Conservation (phyloP, 2,888 invertebrate species). For the Byasa hedistus region DNA sequence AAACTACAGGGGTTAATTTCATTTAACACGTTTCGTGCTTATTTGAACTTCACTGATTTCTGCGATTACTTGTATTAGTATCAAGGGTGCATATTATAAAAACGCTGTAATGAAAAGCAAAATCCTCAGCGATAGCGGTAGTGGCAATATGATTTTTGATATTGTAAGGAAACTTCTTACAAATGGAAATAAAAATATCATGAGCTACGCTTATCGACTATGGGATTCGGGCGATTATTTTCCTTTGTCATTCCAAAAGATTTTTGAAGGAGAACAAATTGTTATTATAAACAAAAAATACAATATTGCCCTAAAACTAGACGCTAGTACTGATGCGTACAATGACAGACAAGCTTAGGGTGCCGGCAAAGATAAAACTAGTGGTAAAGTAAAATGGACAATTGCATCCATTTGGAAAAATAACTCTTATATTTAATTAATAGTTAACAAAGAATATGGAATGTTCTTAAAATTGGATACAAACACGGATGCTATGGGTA, state of each 20-base stretch:
- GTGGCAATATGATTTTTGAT: constrained; percentile 33
- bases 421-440: constrained; percentile 39
- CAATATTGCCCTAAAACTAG: constrained; percentile 40
- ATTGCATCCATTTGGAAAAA: constrained; percentile 40
- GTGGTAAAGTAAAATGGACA: constrained; percentile 41
- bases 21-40: constrained; percentile 40
- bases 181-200: constrained; percentile 32
- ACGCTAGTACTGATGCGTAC: constrained; percentile 28
- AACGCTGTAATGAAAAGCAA: constrained; percentile 40
- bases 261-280: constrained; percentile 38
- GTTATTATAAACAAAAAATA: constrained; percentile 40
- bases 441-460: constrained; percentile 38
- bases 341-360: constrained; percentile 41
- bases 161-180: constrained; percentile 38
- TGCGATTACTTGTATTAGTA: constrained; percentile 37
- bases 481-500: constrained; percentile 33
- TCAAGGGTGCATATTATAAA: constrained; percentile 36
- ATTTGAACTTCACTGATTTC: constrained; percentile 38
- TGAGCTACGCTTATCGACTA: constrained; percentile 42
- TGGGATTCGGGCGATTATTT: constrained; percentile 40
- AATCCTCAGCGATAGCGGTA: constrained; percentile 32
- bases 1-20: constrained; percentile 38
- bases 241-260: constrained; percentile 38
- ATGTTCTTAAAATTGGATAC: constrained; percentile 44
- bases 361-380: constrained; percentile 36